Conservation (phyloP, 2,113 vertebrate species). For the Xerus inauris region DNA sequence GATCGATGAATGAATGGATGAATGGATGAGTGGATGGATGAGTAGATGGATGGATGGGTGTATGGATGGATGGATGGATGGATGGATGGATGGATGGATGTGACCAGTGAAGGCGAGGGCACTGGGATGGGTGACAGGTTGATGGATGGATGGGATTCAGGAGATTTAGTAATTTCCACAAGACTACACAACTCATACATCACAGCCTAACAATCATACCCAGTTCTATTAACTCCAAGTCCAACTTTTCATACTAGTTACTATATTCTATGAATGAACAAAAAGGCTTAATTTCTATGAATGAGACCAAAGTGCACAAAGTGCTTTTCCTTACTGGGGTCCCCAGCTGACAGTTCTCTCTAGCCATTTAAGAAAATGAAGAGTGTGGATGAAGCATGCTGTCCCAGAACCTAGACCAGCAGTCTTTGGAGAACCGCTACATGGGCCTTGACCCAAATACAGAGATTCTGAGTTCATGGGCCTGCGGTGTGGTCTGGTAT, state of each 20-base stretch:
- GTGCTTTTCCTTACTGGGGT: not conserved
- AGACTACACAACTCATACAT: not conserved
- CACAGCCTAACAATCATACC: not conserved
- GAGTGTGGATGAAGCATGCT: accelerated
- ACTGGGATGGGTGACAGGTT: not conserved
- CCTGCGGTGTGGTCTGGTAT: too few species aligned
- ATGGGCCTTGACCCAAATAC: not conserved
- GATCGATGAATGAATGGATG: not conserved
- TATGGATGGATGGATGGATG: too few species aligned
- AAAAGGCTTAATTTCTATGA: too few species aligned
- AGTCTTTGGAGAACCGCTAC: accelerated
- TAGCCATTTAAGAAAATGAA: not conserved
- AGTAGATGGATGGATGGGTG: too few species aligned
- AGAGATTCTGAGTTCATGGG: too few species aligned
- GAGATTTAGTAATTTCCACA: not conserved
- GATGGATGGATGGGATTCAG: not conserved
- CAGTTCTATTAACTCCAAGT: not conserved
- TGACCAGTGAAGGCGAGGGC: too few species aligned
- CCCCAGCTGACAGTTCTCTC: not conserved
- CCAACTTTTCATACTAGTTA: not conserved
- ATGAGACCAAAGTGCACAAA: not conserved
- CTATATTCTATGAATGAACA: not conserved
- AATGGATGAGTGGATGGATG: too few species aligned
- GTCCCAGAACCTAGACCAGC: too few species aligned
- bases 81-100: too few species aligned